These are phyloP conservation scores for Procavia capensis DNA, from an alignment of 2,113 vertebrate genomes.

Conservation along the genomic window DNA sequence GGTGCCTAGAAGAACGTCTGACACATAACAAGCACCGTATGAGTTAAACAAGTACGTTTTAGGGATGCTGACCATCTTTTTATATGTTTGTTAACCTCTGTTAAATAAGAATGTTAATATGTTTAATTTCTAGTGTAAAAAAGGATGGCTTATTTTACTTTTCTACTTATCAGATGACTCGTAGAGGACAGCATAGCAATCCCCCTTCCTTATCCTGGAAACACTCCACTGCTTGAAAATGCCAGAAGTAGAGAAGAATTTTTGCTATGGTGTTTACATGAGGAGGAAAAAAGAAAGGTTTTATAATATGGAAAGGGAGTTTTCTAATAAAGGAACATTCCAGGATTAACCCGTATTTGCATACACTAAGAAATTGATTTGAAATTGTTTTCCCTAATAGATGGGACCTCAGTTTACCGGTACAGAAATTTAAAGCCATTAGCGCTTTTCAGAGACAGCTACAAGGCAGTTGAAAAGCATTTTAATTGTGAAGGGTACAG, in stretches of 20 bases:
- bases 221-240: neutral
- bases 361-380: neutral
- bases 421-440: conserved; percentile 23
- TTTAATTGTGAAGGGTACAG: conserved; percentile 42
- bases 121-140: conserved; percentile 38
- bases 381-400: neutral
- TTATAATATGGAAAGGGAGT: neutral
- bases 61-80: neutral
- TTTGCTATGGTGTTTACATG: conserved; percentile 20
- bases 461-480: neutral
- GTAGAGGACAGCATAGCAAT: neutral
- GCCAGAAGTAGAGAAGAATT: neutral
- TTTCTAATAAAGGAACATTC: conserved; percentile 53
- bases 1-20: neutral
- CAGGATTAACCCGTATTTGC: neutral
- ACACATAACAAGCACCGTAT: neutral
- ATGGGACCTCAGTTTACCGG: conserved; percentile 32
- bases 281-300: conserved; percentile 53
- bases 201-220: neutral
- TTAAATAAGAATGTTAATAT: conserved; percentile 36
- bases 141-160: neutral
- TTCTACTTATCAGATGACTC: neutral
- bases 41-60: conserved; percentile 12
- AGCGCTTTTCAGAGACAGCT: neutral
- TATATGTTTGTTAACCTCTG: neutral